Conservation (phyloP, 2,113 vertebrate species). For the Myotis davidii region DNA sequence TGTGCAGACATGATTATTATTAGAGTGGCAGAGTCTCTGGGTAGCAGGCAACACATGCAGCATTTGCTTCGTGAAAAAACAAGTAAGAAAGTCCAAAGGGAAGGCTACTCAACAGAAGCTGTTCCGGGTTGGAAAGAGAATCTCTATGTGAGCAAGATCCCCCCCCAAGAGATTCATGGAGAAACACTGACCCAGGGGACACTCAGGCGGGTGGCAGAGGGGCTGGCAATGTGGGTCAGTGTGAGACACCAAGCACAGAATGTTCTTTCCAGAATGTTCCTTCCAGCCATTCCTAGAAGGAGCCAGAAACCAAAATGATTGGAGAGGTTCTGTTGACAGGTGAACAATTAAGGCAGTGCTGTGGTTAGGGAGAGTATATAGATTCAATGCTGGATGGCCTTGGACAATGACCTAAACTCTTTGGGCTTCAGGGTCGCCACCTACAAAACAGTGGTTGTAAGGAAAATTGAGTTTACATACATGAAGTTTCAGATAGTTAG, state of each 20-base stretch:
- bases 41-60: neutral
- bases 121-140: neutral
- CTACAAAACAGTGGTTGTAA: neutral
- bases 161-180: neutral
- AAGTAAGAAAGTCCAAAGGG: neutral
- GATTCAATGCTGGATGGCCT: neutral
- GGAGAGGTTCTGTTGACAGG: neutral
- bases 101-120: neutral
- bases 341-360: rapidly evolving
- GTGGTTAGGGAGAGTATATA: neutral
- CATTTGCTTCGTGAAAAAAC: neutral
- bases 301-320: neutral
- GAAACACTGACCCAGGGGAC: neutral
- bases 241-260: neutral
- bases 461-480: neutral
- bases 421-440: neutral
- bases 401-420: neutral
- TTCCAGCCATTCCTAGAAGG: neutral
- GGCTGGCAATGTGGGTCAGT: neutral
- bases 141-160: neutral
- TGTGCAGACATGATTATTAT: constrained; percentile 1
- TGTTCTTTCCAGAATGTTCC: neutral
- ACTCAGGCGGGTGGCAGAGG: neutral
- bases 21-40: constrained; percentile 6
- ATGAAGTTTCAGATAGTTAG: neutral